These are phyloP conservation scores for Scaptomyza tumidula DNA, from an alignment of 2,888 invertebrate genomes.

Conservation along the genomic window DNA sequence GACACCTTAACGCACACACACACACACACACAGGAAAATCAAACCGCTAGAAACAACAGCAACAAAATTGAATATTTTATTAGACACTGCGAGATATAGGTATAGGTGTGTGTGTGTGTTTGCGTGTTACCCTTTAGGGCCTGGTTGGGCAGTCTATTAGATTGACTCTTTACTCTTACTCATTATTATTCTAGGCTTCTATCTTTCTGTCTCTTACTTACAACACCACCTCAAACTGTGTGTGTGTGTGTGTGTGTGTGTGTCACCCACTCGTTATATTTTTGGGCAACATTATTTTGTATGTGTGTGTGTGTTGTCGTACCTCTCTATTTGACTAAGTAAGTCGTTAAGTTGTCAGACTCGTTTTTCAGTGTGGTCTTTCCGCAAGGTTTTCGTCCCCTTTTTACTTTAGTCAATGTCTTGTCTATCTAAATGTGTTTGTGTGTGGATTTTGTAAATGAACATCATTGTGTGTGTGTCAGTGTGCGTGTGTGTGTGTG, in stretches of 20 bases:
- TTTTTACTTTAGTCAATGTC: conserved; percentile 5
- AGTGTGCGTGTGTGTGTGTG: conserved; percentile 36
- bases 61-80: conserved; percentile 56
- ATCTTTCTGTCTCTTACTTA: background rate
- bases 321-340: conserved; percentile 73
- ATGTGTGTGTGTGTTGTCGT: conserved; percentile 33
- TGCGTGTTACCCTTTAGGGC: conserved; percentile 61
- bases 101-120: conserved; percentile 8
- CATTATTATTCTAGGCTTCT: conserved; percentile 21
- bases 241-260: background rate
- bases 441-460: conserved; percentile 10
- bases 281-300: conserved; percentile 60
- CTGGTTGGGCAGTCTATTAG: conserved; percentile 65
- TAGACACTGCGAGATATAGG: conserved; percentile 13
- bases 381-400: conserved; percentile 10
- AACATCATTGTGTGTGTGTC: too few species aligned
- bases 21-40: background rate
- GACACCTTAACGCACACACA: conserved; percentile 43
- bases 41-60: background rate
- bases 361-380: conserved; percentile 61
- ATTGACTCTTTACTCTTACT: conserved; percentile 37
- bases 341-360: conserved; percentile 78
- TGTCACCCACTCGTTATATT: conserved; percentile 42
- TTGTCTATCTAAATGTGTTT: conserved; percentile 1
- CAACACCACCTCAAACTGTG: background rate